These are phyloP conservation scores for Florisuga fusca DNA, from an alignment of 2,797 vertebrate species.

Conservation along the genomic window DNA sequence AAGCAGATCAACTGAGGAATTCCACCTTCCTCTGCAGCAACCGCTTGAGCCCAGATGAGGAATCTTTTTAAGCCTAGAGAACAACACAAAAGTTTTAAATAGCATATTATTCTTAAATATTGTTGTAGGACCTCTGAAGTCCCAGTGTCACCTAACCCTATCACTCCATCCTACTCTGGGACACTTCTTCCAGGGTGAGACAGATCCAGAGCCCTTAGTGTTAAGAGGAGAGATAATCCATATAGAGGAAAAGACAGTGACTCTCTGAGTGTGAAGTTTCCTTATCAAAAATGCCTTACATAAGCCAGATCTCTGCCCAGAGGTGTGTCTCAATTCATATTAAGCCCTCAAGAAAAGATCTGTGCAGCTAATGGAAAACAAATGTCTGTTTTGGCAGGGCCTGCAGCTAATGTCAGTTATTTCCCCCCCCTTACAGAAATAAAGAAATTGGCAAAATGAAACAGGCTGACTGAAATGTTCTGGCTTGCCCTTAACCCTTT, in stretches of 20 bases:
- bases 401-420: conserved; percentile 63
- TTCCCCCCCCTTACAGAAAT: conserved; percentile 45
- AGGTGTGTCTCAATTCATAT: neutral
- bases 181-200: neutral
- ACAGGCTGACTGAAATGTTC: conserved; percentile 39
- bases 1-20: neutral
- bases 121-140: neutral
- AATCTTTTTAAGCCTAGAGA: neutral
- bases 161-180: neutral
- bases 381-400: conserved; percentile 77
- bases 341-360: conserved; percentile 60
- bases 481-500: conserved; percentile 59
- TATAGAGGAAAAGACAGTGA: neutral
- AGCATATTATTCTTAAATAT: neutral
- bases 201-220: neutral
- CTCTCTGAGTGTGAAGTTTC: conserved; percentile 18
- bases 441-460: conserved; percentile 52
- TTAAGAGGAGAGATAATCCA: conserved; percentile 11
- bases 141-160: neutral
- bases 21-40: neutral
- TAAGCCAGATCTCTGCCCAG: conserved; percentile 48
- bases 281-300: conserved; percentile 45
- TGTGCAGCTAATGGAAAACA: conserved; percentile 75
- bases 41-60: neutral
- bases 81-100: neutral